A percentile compares a stretch with the other conserved stretches of the same genome.
These are phyloP conservation scores for Phalangium opilio DNA, from an alignment of 2,888 invertebrate genomes.

Conservation along the genomic window DNA sequence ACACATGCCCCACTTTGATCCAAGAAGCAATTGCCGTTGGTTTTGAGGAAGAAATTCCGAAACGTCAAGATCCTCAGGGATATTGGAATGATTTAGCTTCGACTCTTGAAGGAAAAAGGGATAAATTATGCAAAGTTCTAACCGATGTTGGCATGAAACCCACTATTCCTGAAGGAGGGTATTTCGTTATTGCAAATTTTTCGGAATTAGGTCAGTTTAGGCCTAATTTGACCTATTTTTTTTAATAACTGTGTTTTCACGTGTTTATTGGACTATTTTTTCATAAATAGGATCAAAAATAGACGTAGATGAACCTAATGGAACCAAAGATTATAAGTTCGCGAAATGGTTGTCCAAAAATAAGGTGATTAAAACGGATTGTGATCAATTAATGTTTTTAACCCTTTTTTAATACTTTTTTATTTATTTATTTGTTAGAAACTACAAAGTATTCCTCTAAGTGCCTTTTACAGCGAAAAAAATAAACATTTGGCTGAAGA, in stretches of 20 bases:
- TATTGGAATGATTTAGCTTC: slow-evolving; percentile 61
- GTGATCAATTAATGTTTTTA: too few relatives aligned
- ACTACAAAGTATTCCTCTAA: slow-evolving; percentile 81
- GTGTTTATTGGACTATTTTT: too few relatives aligned
- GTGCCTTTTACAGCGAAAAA: slow-evolving; percentile 70
- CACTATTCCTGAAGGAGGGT: slow-evolving; percentile 88
- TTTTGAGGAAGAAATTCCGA: slow-evolving; percentile 65
- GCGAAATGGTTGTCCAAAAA: slow-evolving; percentile 92
- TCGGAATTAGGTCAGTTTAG: slow-evolving; percentile 39
- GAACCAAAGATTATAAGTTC: slow-evolving; percentile 64
- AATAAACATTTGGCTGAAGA: slow-evolving; percentile 70
- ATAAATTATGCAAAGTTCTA: slow-evolving; percentile 58
- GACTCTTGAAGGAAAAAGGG: slow-evolving; percentile 60
- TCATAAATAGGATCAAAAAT: slow-evolving; percentile 24
- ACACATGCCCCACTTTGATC: slow-evolving; percentile 61
- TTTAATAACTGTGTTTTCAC: too few relatives aligned
- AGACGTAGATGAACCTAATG: slow-evolving; percentile 45
- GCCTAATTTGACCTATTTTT: neutral
- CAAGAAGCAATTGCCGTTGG: slow-evolving; percentile 81
- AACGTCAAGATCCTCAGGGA: slow-evolving; percentile 55
- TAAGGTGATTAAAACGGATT: slow-evolving; percentile 28
- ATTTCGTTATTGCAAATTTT: slow-evolving; percentile 93
- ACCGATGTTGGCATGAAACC: slow-evolving; percentile 70
- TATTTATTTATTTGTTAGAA: slow-evolving; percentile 40
- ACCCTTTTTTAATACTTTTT: slow-evolving; percentile 6